Evolutionary conservation across 2,888 invertebrate species (phyloP).

Genomic region (Frankliniella intonsa): DNA sequence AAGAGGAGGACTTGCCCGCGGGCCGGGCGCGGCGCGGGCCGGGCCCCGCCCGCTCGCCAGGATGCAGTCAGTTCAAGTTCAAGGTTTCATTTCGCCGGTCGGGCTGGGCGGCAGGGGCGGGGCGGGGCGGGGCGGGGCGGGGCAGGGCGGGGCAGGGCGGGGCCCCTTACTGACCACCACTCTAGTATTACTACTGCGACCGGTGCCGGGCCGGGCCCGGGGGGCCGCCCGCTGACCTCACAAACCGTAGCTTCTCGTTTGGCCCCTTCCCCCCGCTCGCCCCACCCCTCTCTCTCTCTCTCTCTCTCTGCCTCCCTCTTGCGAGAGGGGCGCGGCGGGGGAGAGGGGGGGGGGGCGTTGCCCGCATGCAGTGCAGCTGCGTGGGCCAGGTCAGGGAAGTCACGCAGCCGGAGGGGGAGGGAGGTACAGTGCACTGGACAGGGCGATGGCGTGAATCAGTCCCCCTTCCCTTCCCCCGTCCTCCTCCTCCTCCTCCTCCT

Average conservation of each 20-base stretch:
- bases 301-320: background rate
- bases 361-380: conserved; percentile 3
- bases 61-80: too few species aligned
- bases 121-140: too few species aligned
- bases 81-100: too few species aligned
- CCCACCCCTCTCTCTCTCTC: background rate
- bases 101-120: too few species aligned
- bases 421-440: background rate
- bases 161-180: too few species aligned
- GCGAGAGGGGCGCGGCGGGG: background rate
- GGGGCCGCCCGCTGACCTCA: background rate
- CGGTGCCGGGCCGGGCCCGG: too few species aligned
- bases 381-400: conserved; percentile 18
- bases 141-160: too few species aligned
- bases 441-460: background rate
- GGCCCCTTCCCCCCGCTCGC: background rate
- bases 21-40: too few species aligned
- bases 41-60: too few species aligned
- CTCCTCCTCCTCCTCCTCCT: too few species aligned
- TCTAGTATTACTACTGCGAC: too few species aligned
- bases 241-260: background rate
- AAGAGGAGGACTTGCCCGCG: too few species aligned
- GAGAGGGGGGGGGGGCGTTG: background rate
- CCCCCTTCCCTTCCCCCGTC: background rate
- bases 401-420: background rate